Evolutionary conservation across 2,797 vertebrate species (phyloP), one percentile per base, ranked within the genome.

Genomic region (Sebastes glaucus): DNA sequence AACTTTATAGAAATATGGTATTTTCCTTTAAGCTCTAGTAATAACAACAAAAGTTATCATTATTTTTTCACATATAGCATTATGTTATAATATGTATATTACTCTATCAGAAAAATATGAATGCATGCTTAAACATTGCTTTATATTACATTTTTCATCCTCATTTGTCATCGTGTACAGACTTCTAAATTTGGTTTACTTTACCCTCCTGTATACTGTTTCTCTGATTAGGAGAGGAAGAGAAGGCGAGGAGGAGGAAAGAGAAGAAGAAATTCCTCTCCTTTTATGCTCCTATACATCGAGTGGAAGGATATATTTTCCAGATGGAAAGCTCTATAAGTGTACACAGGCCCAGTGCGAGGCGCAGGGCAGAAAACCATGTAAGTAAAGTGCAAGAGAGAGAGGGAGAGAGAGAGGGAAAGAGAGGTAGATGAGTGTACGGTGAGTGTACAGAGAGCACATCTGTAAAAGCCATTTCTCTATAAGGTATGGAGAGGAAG

Each of bases 381-480:
- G 90, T 89, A 81, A 75, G 87, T 81, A 66, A 83, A 86, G 81
- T 83, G 83, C n/a, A 64, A 57, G 55, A 35, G 25, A 67, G 62
- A 42, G 60, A 6, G 64, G 42, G 75, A 5, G 53, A 32, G 42
- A 57, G 55, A 35, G 55, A 42, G 75, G 2, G 53, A 32, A 22
- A 64, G 35, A 61, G 73, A 57, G 64, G 38, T 65, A 70, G 55
- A 38, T 20, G 76, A 80, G 79, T 65, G 74, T 59, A 63, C 67
- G 62, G 69, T 32, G 82, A 78, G 85, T 62, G 70, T 66, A 74
- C 76, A 71, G 73, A 60, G 85, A 79, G 84, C 83, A 94, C 94
- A 94, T 94, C 92, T 94, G 93, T 91, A 84, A 92, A 93, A 93
- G 83, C 80, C 81, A 93, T 95, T 93, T 80, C 89, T 91, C 88